These are phyloP conservation scores for Pseudonaja textilis DNA, from an alignment of 2,113 vertebrate species.

Conservation along the genomic window DNA sequence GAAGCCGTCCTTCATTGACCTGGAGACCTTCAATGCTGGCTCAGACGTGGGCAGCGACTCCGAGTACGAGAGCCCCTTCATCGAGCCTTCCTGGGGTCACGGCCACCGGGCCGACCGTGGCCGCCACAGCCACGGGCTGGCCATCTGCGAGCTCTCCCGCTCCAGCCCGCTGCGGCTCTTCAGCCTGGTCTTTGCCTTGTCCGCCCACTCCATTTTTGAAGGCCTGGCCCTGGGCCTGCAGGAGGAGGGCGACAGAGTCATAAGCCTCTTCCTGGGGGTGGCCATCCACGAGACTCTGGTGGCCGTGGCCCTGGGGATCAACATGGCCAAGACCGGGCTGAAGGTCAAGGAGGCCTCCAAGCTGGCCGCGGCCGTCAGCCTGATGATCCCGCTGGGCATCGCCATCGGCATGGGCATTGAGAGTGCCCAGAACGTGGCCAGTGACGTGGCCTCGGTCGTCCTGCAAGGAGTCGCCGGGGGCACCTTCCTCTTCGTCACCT, in stretches of 20 bases:
- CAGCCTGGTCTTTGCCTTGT: constrained; percentile 83
- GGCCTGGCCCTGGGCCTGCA: constrained; percentile 90
- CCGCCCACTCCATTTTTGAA: constrained; percentile 87
- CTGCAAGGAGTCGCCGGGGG: constrained; percentile 86
- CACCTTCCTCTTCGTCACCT: constrained; percentile 90
- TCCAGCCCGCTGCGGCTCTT: constrained; percentile 80
- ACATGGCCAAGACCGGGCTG: constrained; percentile 78
- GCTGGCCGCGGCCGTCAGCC: constrained; percentile 77
- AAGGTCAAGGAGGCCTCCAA: constrained; percentile 78
- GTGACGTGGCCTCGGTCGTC: constrained; percentile 75
- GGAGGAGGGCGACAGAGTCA: constrained; percentile 77
- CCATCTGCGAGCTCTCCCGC: constrained; percentile 65
- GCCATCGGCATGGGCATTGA: constrained; percentile 82
- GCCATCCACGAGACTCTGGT: constrained; percentile 87
- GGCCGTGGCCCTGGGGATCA: constrained; percentile 83
- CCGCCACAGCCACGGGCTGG: constrained; percentile 65
- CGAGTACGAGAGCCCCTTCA: constrained; percentile 87
- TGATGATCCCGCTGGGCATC: constrained; percentile 86
- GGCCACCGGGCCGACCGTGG: background rate
- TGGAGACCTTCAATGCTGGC: constrained; percentile 90
- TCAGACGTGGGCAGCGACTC: constrained; percentile 90
- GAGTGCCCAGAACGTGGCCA: constrained; percentile 71
- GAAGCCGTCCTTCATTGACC: constrained; percentile 87
- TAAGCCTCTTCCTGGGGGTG: constrained; percentile 83
- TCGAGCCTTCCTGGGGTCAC: constrained; percentile 50